Base-by-base conservation (phyloP, 2,113 vertebrate genomes). In the Epinephelus lanceolatus region DNA sequence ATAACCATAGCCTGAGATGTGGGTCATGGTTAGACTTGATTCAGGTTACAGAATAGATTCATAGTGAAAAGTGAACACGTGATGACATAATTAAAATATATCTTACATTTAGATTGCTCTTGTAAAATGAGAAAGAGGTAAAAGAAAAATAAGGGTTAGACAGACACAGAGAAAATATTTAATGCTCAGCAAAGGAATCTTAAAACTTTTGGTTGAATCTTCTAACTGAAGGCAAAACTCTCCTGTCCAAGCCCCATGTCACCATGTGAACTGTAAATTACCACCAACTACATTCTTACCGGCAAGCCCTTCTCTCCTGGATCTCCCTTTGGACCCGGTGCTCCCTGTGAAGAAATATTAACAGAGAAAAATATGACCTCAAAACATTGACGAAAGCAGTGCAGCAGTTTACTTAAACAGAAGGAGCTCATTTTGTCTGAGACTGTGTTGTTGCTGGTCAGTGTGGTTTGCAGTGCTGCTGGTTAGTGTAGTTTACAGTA, bases 281-380 rank as follows among this genome's bases (percentile, higher is more conserved):
- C 61, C 60, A 72, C 40, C n/a, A 68, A 52, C 76, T 78, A 73
- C 60, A 18, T 51, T 90, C 98, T 97, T 97, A 99, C 98, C 97
- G 97, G 97, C 52, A 96, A 95, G 75, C 96, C 97, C 93, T 96
- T 98, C 63, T 97, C 96, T 49, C 98, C 98, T 0, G 96, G 96
- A 85, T 98, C 96, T 83, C 98, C 98, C 93, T 96, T 97, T 68
- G 93, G 94, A 74, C 98, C 98, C 6, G 95, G 94, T 63, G 93
- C 86, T 52, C 98, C 98, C 98, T 99, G 91, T 17, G 25, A 61
- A 73, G 25, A 86, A 86, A 87, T 27, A 75, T 66, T 40, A 13
- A 88, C 33, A 82, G 51, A 2, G 61, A 21, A 80, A 67, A 79
- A 72, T 51, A 47, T 61, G 55, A 76, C 15, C 25, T 75, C 17